Evolutionary conservation across 1,140 invertebrate species (phyloP), one percentile per base, ranked within the genome.

Genomic region (Diachasmimorpha longicaudata): DNA sequence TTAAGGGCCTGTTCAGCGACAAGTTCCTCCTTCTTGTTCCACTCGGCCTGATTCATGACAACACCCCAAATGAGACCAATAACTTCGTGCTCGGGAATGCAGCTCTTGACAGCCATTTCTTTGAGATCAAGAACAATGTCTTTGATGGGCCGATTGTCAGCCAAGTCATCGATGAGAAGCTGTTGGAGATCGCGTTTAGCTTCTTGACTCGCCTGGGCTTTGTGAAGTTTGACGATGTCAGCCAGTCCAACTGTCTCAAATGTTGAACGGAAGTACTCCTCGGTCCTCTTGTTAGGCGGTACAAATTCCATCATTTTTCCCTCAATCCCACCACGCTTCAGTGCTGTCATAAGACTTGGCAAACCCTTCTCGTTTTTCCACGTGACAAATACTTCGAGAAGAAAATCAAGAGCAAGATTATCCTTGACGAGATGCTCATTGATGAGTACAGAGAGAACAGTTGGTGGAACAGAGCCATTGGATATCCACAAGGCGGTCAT

Each of bases 1-100:
- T 97, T 96, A 19, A 98, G 91, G 55, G 96, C 96, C 89, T 98
- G 97, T 85, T 98, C 97, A 77, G 96, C 96, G 76, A 98, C 93
- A 75, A 99, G 89, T 88, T 99, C 97, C 90, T 98, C 97, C 88
- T 98, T 98, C 89, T 99, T 99, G 89, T 98, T 99, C 97, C 97
- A 99, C 90, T 99, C 97, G 52, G 96, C 95, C 80, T 95, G 93
- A 72, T 93, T 93, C 97, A 99, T 99, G 79, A 99, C 93, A 76
- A 95, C 96, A 79, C 93, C 93, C 97, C 97, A 99, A 83, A 98
- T 93, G 85, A 94, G 91, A 84, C 92, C 91, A 82, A 96, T 93
- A 81, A 97, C 93, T 90, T 98, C 97, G 86, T 96, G 94, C 89
- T 98, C 97, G 72, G 94, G 93, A 85, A 98, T 95, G 85, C 90